Conservation (phyloP, 2,888 invertebrate genomes). For the Drosophila mimica region DNA sequence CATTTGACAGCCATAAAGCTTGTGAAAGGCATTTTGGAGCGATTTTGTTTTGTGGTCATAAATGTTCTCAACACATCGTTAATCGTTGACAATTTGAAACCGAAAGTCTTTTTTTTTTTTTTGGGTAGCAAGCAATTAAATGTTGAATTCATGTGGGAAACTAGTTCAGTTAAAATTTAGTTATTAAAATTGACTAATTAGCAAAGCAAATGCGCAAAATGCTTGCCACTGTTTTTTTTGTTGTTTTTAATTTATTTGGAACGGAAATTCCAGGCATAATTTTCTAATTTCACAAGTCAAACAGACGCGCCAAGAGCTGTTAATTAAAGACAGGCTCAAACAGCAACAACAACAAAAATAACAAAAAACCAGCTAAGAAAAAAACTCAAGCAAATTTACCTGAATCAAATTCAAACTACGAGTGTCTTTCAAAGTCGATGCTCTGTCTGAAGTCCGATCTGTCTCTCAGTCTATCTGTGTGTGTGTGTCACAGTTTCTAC, state of each 20-base stretch:
- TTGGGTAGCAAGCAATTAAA: constrained; percentile 13
- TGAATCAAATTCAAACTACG: constrained; percentile 53
- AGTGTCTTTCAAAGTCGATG: constrained; percentile 40
- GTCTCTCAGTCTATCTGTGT: constrained; percentile 7
- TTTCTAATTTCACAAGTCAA: constrained; percentile 75
- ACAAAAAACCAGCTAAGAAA: constrained; percentile 14
- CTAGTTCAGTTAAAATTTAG: constrained; percentile 2
- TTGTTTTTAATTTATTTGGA: constrained; percentile 19
- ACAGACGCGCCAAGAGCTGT: constrained; percentile 63
- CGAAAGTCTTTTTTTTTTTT: constrained; percentile 4
- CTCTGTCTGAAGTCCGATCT: constrained; percentile 7
- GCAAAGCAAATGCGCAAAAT: constrained; percentile 47
- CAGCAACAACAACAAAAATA: constrained; percentile 9
- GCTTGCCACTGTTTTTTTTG: constrained; percentile 30
- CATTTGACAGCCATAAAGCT: constrained; percentile 44
- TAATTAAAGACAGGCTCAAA: constrained; percentile 66
- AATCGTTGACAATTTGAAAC: constrained; percentile 34
- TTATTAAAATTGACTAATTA: constrained; percentile 38
- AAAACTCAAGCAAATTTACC: constrained; percentile 49
- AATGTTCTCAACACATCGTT: constrained; percentile 51
- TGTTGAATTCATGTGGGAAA: constrained; percentile 15
- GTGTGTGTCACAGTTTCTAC: not conserved
- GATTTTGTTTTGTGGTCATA: constrained; percentile 6
- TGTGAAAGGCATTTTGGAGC: constrained; percentile 46
- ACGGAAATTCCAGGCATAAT: constrained; percentile 79